Conservation (phyloP, 2,888 invertebrate genomes). For the Thecocarcelia acutangulata region DNA sequence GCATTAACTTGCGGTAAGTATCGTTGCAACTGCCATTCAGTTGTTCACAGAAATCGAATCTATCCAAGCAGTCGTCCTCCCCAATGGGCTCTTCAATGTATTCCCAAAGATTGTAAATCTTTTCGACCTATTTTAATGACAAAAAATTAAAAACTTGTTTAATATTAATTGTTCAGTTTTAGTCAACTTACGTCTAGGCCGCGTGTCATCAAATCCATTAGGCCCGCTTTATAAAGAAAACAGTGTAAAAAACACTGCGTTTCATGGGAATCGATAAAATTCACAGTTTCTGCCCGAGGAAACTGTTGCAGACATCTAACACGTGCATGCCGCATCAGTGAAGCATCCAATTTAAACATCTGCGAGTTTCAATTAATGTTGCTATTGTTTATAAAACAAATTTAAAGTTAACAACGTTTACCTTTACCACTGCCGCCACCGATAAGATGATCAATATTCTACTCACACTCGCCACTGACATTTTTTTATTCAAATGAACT, state of each 20-base stretch:
- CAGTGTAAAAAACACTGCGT: slow-evolving; percentile 75
- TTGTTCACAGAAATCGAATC: slow-evolving; percentile 55
- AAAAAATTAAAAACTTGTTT: too few relatives aligned
- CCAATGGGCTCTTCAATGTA: slow-evolving; percentile 58
- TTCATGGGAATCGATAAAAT: slow-evolving; percentile 72
- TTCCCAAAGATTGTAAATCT: slow-evolving; percentile 54
- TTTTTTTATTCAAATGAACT: too few relatives aligned
- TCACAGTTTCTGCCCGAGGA: slow-evolving; percentile 63
- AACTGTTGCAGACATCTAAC: slow-evolving; percentile 71
- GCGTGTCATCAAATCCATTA: slow-evolving; percentile 72
- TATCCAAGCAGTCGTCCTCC: slow-evolving; percentile 55
- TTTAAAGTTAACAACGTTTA: not conserved
- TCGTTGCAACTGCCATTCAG: slow-evolving; percentile 72
- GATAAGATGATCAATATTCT: too few relatives aligned
- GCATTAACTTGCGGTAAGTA: slow-evolving; percentile 72
- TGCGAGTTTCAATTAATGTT: not conserved
- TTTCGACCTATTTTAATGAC: slow-evolving; percentile 24
- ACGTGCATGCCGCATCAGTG: slow-evolving; percentile 69
- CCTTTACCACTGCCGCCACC: not conserved
- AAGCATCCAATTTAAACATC: slow-evolving; percentile 25
- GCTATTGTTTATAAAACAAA: too few relatives aligned
- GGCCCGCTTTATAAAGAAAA: slow-evolving; percentile 73
- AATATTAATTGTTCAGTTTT: too few relatives aligned
- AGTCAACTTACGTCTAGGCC: slow-evolving; percentile 72
- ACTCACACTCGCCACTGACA: too few relatives aligned